Evolutionary conservation across 2,113 vertebrate genomes (phyloP).

Genomic region (Tetrao urogallus): DNA sequence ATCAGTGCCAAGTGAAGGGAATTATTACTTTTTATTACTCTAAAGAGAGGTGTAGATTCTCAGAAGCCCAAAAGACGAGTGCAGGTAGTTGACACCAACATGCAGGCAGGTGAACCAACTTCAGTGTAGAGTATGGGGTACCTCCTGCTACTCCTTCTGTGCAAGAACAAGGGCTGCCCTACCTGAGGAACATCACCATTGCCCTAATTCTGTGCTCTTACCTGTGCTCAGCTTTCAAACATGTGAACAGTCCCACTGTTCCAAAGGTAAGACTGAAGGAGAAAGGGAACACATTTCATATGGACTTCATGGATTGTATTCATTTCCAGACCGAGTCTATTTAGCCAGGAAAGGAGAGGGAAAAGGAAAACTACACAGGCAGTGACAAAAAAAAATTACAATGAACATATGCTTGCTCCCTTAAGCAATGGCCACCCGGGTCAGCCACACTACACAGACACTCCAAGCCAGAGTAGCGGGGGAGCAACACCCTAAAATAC

Average conservation of each 20-base stretch:
- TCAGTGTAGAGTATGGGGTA: not conserved
- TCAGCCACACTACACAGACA: not conserved
- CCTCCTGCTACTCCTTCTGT: not conserved
- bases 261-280: not conserved
- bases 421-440: not conserved
- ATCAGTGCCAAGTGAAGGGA: not conserved
- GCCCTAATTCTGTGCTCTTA: not conserved
- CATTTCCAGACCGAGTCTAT: slow-evolving; percentile 33
- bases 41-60: not conserved
- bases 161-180: not conserved
- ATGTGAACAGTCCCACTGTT: not conserved
- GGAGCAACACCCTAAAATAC: not conserved
- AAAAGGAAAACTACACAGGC: not conserved
- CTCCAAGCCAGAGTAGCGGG: not conserved
- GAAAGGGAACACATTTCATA: not conserved
- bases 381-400: not conserved
- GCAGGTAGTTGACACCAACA: not conserved
- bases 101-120: not conserved
- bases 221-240: not conserved
- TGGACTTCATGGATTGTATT: not conserved
- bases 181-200: not conserved
- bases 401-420: not conserved
- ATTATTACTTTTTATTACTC: no score
- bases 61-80: not conserved
- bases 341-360: slow-evolving; percentile 7